These are phyloP conservation scores for Cephus pulcher DNA, from an alignment of 2,888 invertebrate species.

Conservation along the genomic window DNA sequence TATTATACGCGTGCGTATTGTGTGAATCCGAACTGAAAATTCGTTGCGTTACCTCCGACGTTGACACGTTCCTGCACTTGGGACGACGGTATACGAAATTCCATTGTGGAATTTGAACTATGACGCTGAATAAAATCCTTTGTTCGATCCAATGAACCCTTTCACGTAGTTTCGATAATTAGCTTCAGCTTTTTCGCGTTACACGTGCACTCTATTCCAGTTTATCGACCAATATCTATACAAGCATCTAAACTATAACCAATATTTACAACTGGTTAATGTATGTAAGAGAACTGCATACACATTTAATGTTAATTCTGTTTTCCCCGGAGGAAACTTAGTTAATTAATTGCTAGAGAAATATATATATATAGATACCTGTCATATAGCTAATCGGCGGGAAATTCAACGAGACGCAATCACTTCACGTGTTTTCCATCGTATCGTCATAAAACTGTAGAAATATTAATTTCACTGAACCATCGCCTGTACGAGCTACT, in stretches of 20 bases:
- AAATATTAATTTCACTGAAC: too few species aligned
- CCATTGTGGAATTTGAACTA: background rate
- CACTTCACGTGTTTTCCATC: too few species aligned
- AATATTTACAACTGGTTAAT: background rate
- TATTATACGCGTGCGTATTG: background rate
- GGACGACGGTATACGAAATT: background rate
- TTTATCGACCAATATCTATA: background rate
- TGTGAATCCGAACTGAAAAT: background rate
- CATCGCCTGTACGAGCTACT: too few species aligned
- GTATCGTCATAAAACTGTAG: too few species aligned
- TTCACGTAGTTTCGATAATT: background rate
- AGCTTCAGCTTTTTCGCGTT: background rate
- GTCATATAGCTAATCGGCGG: too few species aligned
- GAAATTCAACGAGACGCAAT: too few species aligned
- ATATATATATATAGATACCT: constrained; percentile 39
- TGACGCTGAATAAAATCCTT: background rate
- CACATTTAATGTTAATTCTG: background rate
- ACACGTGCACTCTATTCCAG: background rate
- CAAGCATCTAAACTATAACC: background rate
- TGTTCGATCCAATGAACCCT: background rate
- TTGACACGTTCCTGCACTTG: background rate
- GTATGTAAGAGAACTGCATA: background rate
- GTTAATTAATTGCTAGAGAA: constrained; percentile 51
- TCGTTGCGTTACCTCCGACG: background rate
- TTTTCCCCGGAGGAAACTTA: constrained; percentile 29